Evolutionary conservation across 2,113 vertebrate genomes (phyloP), one percentile per base, ranked within the genome.

Genomic region (Opisthocomus hoazin): DNA sequence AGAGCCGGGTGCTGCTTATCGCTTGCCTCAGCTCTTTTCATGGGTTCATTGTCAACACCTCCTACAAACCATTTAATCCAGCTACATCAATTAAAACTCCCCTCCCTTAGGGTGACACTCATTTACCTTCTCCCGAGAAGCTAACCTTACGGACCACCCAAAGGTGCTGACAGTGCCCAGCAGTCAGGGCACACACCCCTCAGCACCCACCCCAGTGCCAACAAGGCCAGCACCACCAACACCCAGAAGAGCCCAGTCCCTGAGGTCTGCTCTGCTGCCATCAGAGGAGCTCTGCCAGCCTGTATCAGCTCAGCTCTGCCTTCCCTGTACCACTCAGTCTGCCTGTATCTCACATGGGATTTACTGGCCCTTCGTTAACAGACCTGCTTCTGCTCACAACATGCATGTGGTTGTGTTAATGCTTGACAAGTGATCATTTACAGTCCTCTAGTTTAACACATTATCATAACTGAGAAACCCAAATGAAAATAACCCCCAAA

Each of bases 321-420:
- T 32, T 27, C 45, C 50, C 81, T 30, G 12, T 2, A 6, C 23
- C 45, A 12, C 70, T 43, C 37, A 9, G 27, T 45, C 54, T 60
- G 50, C 11, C 61, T 36, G 26, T 4, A 8, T 10, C 74, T 53
- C 82, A 6, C 29, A 3, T 9, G 5, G 6, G 2, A 14, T 70
- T 63, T 37, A 24, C 51, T 37, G 66, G 19, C 15, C 36, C 20
- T 36, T 23, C 18, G 2, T 41, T 43, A 73, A 41, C 23, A 34
- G 12, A 46, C 10, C 12, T 26, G 7, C 71, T 56, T 60, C 75
- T 46, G 41, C 57, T 66, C 34, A 12, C 53, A n/a, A 26, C 39
- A 4, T 5, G 2, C n/a, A 6, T 1, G 11, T n/a, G 10, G 15
- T 16, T 34, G 10, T 30, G 11, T 3, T 32, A 53, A 39, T 21